Conservation (phyloP, 2,888 invertebrate species). For the Apantesis nais region DNA sequence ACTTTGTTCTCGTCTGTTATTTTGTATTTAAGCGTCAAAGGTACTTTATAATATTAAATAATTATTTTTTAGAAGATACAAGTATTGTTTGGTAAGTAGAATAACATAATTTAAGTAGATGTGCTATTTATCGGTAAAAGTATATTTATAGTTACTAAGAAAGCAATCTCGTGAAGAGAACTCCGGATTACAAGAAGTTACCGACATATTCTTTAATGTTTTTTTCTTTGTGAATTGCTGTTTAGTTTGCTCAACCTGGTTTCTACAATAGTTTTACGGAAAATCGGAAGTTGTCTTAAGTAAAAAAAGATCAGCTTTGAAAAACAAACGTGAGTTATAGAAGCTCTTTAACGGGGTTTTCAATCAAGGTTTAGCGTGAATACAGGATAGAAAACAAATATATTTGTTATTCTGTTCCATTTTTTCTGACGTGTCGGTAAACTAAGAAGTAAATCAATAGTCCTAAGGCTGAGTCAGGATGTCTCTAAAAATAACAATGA, state of each 20-base stretch:
- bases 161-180: not conserved
- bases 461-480: not conserved
- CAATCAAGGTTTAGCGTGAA: not conserved
- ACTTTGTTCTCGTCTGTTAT: slow-evolving; percentile 1
- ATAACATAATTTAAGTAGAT: not conserved
- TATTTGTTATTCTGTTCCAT: not conserved
- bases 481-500: not conserved
- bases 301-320: not conserved
- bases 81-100: not conserved
- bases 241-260: no score
- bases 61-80: not conserved
- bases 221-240: no score
- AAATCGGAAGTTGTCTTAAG: no score
- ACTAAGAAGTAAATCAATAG: not conserved
- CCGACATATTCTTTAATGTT: not conserved
- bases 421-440: not conserved
- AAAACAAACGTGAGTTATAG: not conserved
- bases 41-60: not conserved
- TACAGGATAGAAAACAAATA: not conserved
- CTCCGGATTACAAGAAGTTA: no score
- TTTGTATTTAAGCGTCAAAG: not conserved
- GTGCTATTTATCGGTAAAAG: not conserved
- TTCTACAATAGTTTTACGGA: no score
- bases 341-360: not conserved
- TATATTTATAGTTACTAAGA: not conserved